Base-by-base conservation (phyloP, 2,888 invertebrate genomes). In the Idaea aversata region DNA sequence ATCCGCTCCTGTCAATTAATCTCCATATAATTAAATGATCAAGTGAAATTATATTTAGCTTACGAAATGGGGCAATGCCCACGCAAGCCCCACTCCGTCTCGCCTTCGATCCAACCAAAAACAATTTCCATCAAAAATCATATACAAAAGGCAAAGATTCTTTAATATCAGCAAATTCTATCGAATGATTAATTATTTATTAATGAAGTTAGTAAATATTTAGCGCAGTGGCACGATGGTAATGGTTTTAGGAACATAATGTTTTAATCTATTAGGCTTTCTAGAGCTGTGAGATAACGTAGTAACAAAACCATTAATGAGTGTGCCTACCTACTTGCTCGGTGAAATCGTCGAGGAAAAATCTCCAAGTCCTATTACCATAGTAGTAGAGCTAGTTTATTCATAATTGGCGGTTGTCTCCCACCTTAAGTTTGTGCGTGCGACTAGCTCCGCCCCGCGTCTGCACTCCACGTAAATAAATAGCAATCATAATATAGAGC, bases 11-110 rank as follows among this genome's bases (percentile, higher is more conserved):
- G 83, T 82, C 86, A 86, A 91, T 92, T 91, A 89, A 92, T 92
- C 91, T 91, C 88, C 87, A 91, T 90, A 91, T 91, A 92, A 91
- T 91, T 90, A 92, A 90, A 92, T 90, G 91, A 91, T 91, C 91
- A 91, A 92, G 90, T 88, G 86, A 92, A 88, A 87, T 87, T 92
- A 91, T 91, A 91, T 92, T 90, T 92, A 91, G 91, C 89, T 73
- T 81, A 85, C 86, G 86, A 90, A 92, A 91, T 81, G 88, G 84
- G 91, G 89, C 84, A 90, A 88, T 79, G 82, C 82, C 84, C 83
- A 85, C 86, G 82, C 78, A 73, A 79, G 79, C 81, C 81, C 79
- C 72, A 79, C 74, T 72, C 67, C 73, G 84, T 78, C 83, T 79
- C 83, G 78, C 74, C 82, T 79, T 78, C 78, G 79, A 25, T 34